Evolutionary conservation across 2,888 invertebrate species (phyloP), one percentile per base, ranked within the genome.

Genomic region (Drosophila differens): DNA sequence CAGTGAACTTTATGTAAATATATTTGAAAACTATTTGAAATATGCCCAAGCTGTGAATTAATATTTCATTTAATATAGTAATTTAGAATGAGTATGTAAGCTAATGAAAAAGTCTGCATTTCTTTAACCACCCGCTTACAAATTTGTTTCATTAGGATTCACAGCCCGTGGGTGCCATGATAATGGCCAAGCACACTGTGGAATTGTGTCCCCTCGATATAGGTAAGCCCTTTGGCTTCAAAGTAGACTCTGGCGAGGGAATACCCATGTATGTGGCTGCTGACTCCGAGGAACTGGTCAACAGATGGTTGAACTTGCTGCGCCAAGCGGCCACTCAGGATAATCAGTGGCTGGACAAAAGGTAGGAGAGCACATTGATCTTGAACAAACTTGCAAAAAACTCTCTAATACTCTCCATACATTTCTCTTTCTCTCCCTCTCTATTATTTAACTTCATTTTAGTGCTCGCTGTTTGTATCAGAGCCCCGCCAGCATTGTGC

Each of bases 131-230:
- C 1, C 14, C 22, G 4, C 35, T 39, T 9, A 19, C 6, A 14
- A 6, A 35, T 19, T 53, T 0, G 47, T 52, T 85, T 91, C 91
- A 97, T 30, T 39, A 79, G 97, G 97, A 97, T 91, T 95, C 96
- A 72, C 97, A 97, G 93, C 98, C 98, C 67, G 96, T 98, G 52
- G 98, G 98, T 75, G 98, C 98, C 22, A 95, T 98, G 79, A 97
- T 97, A 95, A 94, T 98, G 75, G 95, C 96, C 52, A 97, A 97
- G 92, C 98, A 97, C 93, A 95, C 95, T 72, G 95, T 98, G 12
- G 95, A 95, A 32, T 94, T 94, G 16, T 93, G 93, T 64, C 89
- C 91, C 9, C 81, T 89, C 10, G 93, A 93, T 39, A 86, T 92
- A 55, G 96, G 95, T n/a, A 94, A 95, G 76, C 94, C 95, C 5